A percentile compares a stretch with the other conserved stretches of the same genome.
phyloP scores from a whole-genome alignment of 2,797 vertebrate genomes.

The Acanthurus tractus region DNA sequence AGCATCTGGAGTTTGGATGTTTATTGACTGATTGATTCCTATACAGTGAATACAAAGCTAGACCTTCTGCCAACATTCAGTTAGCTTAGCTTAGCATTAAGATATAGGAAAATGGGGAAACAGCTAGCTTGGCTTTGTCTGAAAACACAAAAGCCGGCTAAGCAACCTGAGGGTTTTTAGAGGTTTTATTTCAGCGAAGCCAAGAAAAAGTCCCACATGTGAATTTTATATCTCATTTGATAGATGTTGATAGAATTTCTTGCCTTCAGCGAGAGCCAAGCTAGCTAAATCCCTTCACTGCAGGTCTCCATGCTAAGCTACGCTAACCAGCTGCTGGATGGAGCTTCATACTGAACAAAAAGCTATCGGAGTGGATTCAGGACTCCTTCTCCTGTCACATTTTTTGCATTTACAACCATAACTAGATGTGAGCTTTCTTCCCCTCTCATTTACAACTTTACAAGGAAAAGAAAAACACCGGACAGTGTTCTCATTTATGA shows the following conservation, averaged over 20 bases:
- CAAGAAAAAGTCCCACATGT: not conserved
- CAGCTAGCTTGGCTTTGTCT: not conserved
- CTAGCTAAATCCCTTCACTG: not conserved
- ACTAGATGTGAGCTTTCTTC: not conserved
- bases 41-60: too few relatives aligned
- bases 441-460: slow-evolving; percentile 17
- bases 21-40: too few relatives aligned
- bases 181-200: too few relatives aligned
- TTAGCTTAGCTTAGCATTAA: not conserved
- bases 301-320: not conserved
- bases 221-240: not conserved
- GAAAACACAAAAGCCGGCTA: not conserved
- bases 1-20: too few relatives aligned
- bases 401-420: slow-evolving; percentile 4
- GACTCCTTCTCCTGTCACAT: not conserved
- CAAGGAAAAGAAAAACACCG: slow-evolving; percentile 27
- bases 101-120: not conserved
- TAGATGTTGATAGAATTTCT: not conserved
- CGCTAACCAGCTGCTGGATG: not conserved
- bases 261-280: not conserved
- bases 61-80: not conserved
- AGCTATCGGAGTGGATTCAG: too few relatives aligned
- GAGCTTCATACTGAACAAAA: too few relatives aligned
- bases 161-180: too few relatives aligned
- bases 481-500: slow-evolving; percentile 45